Evolutionary conservation across 1,140 invertebrate genomes (phyloP), one percentile per base, ranked within the genome.

Genomic region (Drosophila watanabei): DNA sequence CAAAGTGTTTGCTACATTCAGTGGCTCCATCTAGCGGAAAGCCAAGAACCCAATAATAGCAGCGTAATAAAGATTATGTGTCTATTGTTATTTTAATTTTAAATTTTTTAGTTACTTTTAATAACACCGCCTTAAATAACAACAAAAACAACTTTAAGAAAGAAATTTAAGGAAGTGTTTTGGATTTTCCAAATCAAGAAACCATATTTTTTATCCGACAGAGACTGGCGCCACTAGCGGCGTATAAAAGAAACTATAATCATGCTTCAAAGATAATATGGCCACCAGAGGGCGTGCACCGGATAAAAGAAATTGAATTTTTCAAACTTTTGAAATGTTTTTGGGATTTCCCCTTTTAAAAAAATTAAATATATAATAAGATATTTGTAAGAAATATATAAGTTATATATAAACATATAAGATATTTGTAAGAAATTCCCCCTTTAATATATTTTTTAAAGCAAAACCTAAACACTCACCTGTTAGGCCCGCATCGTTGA

Each of bases 401-500:
- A n/a, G n/a, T n/a, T n/a, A n/a, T n/a, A n/a, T n/a, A n/a, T n/a
- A n/a, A n/a, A 48, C 14, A 24, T 24, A 2, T 6, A 16, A 41
- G 7, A 45, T 45, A 10, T 18, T 4, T 4, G 8, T 24, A 24
- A 4, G 2, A 16, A 49, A 16, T 28, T 1, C 46, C 8, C 8
- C 10, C 7, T 32, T 5, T 16, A 16, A 35, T 56, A 56, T 35
- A 20, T 56, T 35, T 35, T 35, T 9, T 0, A 13, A 33, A 35
- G 13, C 8, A 14, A 61, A 32, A 8, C 13, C 24, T 14, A 5
- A 13, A 1, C 41, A 93, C 94, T 95, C 87, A 95, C 95, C 94
- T 92, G 95, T 94, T 69, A 95, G 92, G 68, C 95, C 95, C 16
- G 95, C 94, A 86, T 95, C 95, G 70, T 95, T 95, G 80, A 95